phyloP scores from a whole-genome alignment of 2,797 vertebrate genomes.

The Sphenopsis melanotis region DNA sequence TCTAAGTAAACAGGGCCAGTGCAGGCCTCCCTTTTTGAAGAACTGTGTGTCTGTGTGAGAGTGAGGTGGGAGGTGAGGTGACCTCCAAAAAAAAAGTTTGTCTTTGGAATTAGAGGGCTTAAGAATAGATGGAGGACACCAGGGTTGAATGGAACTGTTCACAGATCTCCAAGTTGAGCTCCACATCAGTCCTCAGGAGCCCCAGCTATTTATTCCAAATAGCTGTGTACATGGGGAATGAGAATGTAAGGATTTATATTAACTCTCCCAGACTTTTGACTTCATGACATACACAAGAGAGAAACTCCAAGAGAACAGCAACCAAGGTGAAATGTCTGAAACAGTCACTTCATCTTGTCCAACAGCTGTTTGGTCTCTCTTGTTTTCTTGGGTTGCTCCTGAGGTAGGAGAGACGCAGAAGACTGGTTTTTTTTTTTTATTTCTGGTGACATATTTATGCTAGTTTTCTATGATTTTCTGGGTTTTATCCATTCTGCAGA shows the following conservation, averaged over 20 bases:
- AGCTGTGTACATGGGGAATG: constrained; percentile 53
- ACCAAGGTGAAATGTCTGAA: neutral
- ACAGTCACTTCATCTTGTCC: neutral
- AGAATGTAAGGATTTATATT: constrained; percentile 73
- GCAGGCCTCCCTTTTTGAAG: constrained; percentile 76
- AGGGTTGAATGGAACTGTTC: constrained; percentile 64
- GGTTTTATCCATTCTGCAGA: neutral
- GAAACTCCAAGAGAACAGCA: neutral
- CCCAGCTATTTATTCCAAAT: constrained; percentile 53
- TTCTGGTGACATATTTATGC: neutral
- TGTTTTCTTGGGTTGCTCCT: neutral
- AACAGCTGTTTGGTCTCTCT: neutral
- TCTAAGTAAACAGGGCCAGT: constrained; percentile 82
- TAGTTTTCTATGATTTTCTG: neutral
- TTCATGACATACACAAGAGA: constrained; percentile 51
- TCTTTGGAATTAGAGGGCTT: constrained; percentile 78
- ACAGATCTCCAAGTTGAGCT: constrained; percentile 11
- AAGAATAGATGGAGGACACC: constrained; percentile 74
- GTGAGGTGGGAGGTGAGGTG: constrained; percentile 64
- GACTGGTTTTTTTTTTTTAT: neutral
- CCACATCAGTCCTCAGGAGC: neutral
- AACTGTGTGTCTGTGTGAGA: constrained; percentile 32
- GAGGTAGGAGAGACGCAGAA: neutral
- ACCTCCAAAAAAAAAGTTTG: constrained; percentile 78
- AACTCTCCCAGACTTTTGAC: constrained; percentile 63